A percentile compares a stretch with the other conserved stretches of the same genome.
These are phyloP conservation scores for Copidosoma aretas DNA, from an alignment of 2,888 invertebrate genomes.

Conservation along the genomic window DNA sequence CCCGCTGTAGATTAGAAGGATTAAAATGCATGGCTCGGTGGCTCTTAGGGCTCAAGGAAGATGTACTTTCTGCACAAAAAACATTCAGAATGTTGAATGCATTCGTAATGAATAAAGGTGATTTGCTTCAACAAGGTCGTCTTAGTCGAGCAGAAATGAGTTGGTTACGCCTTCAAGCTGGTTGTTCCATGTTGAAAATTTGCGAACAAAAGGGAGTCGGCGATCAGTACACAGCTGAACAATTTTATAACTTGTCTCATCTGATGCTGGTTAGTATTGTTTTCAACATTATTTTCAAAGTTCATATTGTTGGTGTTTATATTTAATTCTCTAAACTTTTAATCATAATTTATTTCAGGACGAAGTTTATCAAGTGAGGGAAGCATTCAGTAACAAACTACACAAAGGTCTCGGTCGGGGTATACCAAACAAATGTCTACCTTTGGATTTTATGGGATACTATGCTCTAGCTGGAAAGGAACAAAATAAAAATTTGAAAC, in stretches of 20 bases:
- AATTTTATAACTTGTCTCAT: slow-evolving; percentile 91
- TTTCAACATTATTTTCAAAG: too few relatives aligned
- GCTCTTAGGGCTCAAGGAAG: slow-evolving; percentile 88
- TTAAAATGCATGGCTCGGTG: slow-evolving; percentile 96
- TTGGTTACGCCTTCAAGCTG: slow-evolving; percentile 89
- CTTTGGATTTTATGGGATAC: slow-evolving; percentile 96
- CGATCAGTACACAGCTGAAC: slow-evolving; percentile 91
- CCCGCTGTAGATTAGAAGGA: slow-evolving; percentile 90
- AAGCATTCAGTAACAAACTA: slow-evolving; percentile 87
- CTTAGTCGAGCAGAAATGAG: slow-evolving; percentile 89
- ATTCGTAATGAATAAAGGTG: slow-evolving; percentile 91
- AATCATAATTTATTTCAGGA: slow-evolving; percentile 63
- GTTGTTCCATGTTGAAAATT: slow-evolving; percentile 94
- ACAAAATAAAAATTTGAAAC: slow-evolving; percentile 78
- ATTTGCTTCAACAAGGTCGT: slow-evolving; percentile 79
- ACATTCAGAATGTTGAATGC: slow-evolving; percentile 94
- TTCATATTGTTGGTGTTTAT: neutral
- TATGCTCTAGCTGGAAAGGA: slow-evolving; percentile 91
- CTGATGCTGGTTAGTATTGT: slow-evolving; percentile 78
- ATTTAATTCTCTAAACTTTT: too few relatives aligned
- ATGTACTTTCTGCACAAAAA: slow-evolving; percentile 87
- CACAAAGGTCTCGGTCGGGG: slow-evolving; percentile 88
- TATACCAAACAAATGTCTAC: slow-evolving; percentile 87
- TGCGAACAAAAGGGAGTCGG: slow-evolving; percentile 96
- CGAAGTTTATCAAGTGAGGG: slow-evolving; percentile 85